Evolutionary conservation across 2,113 vertebrate species (phyloP), one percentile per base, ranked within the genome.

Genomic region (Cynoglossus semilaevis): DNA sequence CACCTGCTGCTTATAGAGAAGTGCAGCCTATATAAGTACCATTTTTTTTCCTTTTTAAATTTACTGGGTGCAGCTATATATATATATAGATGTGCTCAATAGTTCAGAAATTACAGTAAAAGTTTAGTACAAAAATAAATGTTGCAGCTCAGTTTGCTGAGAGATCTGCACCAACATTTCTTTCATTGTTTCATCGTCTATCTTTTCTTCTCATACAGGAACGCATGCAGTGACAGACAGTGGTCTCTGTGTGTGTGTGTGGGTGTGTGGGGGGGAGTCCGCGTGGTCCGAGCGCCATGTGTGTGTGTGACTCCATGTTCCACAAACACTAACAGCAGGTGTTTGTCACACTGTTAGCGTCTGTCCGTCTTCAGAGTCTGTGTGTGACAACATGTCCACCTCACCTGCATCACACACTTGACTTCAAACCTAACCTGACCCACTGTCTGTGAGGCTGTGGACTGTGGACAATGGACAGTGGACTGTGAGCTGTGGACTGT

Each of bases 151-250:
- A n/a, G n/a, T n/a, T n/a, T n/a, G n/a, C n/a, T 66, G 90, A 92
- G 94, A 95, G 94, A 96, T 96, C 95, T 96, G 95, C 93, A 97
- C 93, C n/a, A n/a, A n/a, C n/a, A n/a, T n/a, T n/a, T n/a, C n/a
- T n/a, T n/a, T n/a, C 62, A 74, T 72, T 84, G 58, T 49, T 52
- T 62, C 63, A n/a, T 49, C 42, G 13, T 85, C 77, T 80, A 71
- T 82, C 82, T 94, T 93, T 93, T 82, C 70, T 56, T 63, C 50
- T 65, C 51, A 65, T 89, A 91, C 91, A 92, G 91, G 90, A 89
- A 90, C 90, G 43, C 51, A 59, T 8, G 44, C 63, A 62, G 40
- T 73, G 46, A 75, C 47, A 83, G 52, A 68, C n/a, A n/a, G n/a
- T n/a, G n/a, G n/a, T n/a, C n/a, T n/a, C n/a, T 35, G 19, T 51